A percentile compares a stretch with the other conserved stretches of the same genome.
phyloP scores from a whole-genome alignment of 2,888 invertebrate genomes.

The Limnephilus auricula region DNA sequence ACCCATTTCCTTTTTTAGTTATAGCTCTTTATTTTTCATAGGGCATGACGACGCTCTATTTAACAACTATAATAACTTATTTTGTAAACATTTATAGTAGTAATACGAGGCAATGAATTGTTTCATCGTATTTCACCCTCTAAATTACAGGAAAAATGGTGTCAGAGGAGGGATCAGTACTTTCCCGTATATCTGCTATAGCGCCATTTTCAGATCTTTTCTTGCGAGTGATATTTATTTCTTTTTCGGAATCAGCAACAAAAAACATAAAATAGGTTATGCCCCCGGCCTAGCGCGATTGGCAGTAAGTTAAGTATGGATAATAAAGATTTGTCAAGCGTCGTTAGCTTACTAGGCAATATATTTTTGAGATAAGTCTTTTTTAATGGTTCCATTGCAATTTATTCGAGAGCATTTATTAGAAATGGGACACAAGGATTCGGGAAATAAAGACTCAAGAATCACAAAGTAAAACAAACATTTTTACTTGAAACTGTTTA shows the following conservation, averaged over 20 bases:
- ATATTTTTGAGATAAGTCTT: constrained; percentile 13
- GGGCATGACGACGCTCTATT: background rate
- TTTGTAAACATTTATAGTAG: background rate
- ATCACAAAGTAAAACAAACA: background rate
- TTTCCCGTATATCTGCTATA: background rate
- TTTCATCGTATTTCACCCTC: background rate
- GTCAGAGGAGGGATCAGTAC: background rate
- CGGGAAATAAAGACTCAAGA: background rate
- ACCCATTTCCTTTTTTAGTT: background rate
- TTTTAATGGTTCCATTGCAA: constrained; percentile 22
- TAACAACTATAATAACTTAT: background rate
- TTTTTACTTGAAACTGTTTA: background rate
- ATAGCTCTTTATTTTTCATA: background rate
- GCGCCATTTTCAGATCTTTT: background rate
- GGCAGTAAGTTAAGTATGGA: constrained; percentile 28
- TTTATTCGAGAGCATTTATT: constrained; percentile 19
- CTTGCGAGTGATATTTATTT: background rate
- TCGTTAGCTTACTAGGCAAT: constrained; percentile 26
- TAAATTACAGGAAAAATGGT: background rate
- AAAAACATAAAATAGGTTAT: constrained; percentile 2
- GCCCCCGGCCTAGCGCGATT: constrained; percentile 2
- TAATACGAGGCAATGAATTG: background rate
- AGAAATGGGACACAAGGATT: background rate
- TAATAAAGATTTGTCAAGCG: constrained; percentile 30
- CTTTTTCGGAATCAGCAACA: background rate